These are phyloP conservation scores for Subanguina moxae DNA, from an alignment of 1,140 invertebrate species.

Conservation along the genomic window DNA sequence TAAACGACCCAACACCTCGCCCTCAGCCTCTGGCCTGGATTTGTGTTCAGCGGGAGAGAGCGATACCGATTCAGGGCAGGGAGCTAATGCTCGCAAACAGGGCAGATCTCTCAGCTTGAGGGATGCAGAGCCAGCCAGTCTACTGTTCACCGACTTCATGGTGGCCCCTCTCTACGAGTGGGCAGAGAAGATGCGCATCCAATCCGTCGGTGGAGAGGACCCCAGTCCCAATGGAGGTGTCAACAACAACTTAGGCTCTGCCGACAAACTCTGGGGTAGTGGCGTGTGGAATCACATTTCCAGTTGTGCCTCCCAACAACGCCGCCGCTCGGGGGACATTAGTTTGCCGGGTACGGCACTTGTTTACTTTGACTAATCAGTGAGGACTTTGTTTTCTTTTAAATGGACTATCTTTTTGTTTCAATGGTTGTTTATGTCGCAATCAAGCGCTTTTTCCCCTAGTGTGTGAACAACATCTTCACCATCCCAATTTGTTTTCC, in stretches of 20 bases:
- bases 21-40: constrained; percentile 9
- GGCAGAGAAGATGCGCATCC: constrained; percentile 24
- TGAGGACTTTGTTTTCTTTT: too few species aligned
- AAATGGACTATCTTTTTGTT: too few species aligned
- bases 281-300: constrained; percentile 39
- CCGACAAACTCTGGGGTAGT: constrained; percentile 1
- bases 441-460: too few species aligned
- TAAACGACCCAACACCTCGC: constrained; percentile 22
- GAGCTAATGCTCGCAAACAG: background rate
- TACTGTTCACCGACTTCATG: constrained; percentile 55
- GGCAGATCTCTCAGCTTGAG: constrained; percentile 36
- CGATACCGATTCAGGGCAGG: constrained; percentile 3
- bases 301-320: constrained; percentile 1
- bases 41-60: background rate
- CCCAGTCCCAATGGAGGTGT: background rate
- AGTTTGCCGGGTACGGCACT: constrained; percentile 2
- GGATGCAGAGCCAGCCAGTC: constrained; percentile 38
- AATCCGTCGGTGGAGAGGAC: constrained; percentile 10
- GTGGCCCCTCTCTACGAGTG: constrained; percentile 56
- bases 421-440: too few species aligned
- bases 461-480: too few species aligned
- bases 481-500: too few species aligned
- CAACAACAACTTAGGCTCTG: constrained; percentile 8
- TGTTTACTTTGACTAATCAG: too few species aligned
- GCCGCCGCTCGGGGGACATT: background rate